A percentile compares a stretch with the other conserved stretches of the same genome.
Evolutionary conservation across 2,888 invertebrate genomes (phyloP).

Genomic region (Zonitis immaculata): DNA sequence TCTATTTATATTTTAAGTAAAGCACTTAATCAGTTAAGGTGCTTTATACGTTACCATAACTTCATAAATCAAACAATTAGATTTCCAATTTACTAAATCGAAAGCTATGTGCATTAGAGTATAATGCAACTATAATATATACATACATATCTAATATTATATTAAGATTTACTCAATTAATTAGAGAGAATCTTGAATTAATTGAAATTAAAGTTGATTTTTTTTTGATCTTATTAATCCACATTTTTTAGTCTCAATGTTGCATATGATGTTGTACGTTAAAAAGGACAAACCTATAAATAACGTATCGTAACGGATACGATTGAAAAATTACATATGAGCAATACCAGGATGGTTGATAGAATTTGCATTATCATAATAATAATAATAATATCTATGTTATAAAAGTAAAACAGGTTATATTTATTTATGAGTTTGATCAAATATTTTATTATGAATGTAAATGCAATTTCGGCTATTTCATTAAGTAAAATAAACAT

Average conservation of each 20-base stretch:
- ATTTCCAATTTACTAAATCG: not conserved
- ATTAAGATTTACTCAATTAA: too few relatives aligned
- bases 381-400: too few relatives aligned
- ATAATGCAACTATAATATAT: too few relatives aligned
- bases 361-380: not conserved
- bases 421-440: too few relatives aligned
- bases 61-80: not conserved
- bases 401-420: too few relatives aligned
- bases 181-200: too few relatives aligned
- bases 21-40: not conserved
- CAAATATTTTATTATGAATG: too few relatives aligned
- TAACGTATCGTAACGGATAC: conserved; percentile 14
- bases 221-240: conserved; percentile 4
- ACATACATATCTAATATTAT: too few relatives aligned
- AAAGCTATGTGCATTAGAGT: too few relatives aligned
- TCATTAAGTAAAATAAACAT: conserved; percentile 17
- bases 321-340: conserved; percentile 11
- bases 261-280: conserved; percentile 12
- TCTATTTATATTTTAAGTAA: too few relatives aligned
- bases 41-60: not conserved
- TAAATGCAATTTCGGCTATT: not conserved
- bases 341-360: not conserved
- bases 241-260: conserved; percentile 22
- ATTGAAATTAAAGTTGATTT: not conserved
- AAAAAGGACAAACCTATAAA: conserved; percentile 14